phyloP scores from a whole-genome alignment of 64 coral and sea anemone genomes.

The Montipora sp. region DNA sequence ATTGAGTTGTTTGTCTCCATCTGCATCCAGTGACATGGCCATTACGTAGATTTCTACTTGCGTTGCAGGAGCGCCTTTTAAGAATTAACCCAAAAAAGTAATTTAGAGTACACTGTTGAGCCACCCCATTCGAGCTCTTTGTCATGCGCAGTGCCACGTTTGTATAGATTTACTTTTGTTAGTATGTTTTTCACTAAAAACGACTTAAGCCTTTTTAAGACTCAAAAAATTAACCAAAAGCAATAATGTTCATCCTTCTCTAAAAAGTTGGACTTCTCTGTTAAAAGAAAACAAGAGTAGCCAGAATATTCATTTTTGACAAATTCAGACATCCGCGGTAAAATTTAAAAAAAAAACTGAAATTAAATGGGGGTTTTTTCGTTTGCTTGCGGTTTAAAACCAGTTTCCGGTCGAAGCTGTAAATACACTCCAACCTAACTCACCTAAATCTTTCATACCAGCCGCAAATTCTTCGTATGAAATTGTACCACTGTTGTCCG shows the following conservation, averaged over 20 bases:
- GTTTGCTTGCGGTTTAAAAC: background rate
- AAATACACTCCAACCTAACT: background rate
- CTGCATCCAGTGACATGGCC: slow-evolving; percentile 65
- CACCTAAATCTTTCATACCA: slow-evolving; percentile 77
- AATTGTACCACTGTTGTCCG: slow-evolving; percentile 72
- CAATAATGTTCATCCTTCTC: too few relatives aligned
- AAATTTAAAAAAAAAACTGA: too few relatives aligned
- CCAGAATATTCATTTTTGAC: too few relatives aligned
- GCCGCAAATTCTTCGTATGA: slow-evolving; percentile 75
- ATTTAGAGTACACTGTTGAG: background rate
- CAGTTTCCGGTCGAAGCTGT: background rate
- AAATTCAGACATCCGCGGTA: too few relatives aligned
- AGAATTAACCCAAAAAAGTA: background rate
- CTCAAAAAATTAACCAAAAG: too few relatives aligned
- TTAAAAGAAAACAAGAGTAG: too few relatives aligned
- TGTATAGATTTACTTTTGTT: too few relatives aligned
- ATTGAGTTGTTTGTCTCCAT: slow-evolving; percentile 70
- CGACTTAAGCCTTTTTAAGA: too few relatives aligned
- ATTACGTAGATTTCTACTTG: slow-evolving; percentile 66
- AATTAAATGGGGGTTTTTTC: background rate
- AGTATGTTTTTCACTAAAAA: too few relatives aligned
- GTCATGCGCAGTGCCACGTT: background rate
- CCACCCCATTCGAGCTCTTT: background rate
- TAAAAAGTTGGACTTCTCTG: too few relatives aligned
- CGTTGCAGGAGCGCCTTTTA: slow-evolving; percentile 69